Conservation (phyloP, 2,797 vertebrate species). For the Orestias chungarensis region DNA sequence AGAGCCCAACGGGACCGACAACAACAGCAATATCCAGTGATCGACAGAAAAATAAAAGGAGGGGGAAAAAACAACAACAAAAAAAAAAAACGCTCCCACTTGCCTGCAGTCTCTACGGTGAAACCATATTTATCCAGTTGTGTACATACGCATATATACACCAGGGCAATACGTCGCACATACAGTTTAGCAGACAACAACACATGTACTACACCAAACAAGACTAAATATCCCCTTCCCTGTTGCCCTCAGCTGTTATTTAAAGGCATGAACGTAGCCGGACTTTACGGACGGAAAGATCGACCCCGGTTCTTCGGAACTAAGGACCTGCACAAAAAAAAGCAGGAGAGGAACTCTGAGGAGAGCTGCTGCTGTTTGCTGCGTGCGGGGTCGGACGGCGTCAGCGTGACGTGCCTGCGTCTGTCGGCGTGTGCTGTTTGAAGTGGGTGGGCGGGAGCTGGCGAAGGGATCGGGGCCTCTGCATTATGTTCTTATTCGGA, state of each 20-base stretch:
- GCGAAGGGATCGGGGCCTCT: background rate
- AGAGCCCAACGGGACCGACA: conserved; percentile 85
- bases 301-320: conserved; percentile 59
- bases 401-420: conserved; percentile 51
- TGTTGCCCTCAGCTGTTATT: conserved; percentile 61
- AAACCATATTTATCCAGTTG: conserved; percentile 60
- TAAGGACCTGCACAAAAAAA: conserved; percentile 51
- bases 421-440: conserved; percentile 18
- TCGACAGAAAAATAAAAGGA: conserved; percentile 33
- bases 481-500: conserved; percentile 48
- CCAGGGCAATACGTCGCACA: conserved; percentile 35
- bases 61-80: no score
- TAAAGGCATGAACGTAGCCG: conserved; percentile 59
- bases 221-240: conserved; percentile 28
- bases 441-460: background rate
- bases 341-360: conserved; percentile 41
- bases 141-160: conserved; percentile 70
- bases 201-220: conserved; percentile 11
- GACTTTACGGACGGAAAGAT: conserved; percentile 64
- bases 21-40: conserved; percentile 89
- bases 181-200: conserved; percentile 33
- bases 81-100: conserved; percentile 22
- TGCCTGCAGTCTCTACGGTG: conserved; percentile 43
- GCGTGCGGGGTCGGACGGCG: conserved; percentile 31
- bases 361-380: conserved; percentile 33